Base-by-base conservation (phyloP, 37 sponge, comb jelly and placozoan species). In the Aphrocallistes beatrix region DNA sequence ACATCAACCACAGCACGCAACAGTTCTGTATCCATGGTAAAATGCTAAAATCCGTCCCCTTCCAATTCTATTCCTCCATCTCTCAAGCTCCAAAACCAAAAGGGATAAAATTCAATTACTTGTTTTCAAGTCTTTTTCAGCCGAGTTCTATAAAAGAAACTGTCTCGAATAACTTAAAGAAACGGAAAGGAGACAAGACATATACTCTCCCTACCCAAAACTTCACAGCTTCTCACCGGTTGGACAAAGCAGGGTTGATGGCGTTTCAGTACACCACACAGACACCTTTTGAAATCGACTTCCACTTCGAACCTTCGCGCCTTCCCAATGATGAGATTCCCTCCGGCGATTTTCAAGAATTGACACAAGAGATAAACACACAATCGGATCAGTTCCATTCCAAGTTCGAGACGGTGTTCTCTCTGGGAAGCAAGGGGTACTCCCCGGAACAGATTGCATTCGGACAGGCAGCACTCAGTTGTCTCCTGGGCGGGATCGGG, bases 401-500 rank as follows among this genome's bases (percentile, higher is more conserved):
- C 39, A 87, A 82, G 83, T 89, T 89, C 60, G 90, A 89, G 48
- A 25, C 37, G 36, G 88, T 39, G 16, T 89, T 89, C 48, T 45
- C 19, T 30, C 81, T 89, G 25, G 37, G 37, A 0, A 21, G 39
- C 36, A 87, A 95, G 92, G 93, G 93, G 6, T 99, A 91, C 51
- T 51, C 47, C 42, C 87, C 90, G 0, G 81, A 85, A 36, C 84
- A 94, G 81, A 49, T 99, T 0, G 38, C 50, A 1, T 97, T 95
- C 88, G 99, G 94, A 8, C 89, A 90, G 38, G 90, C 90, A 25
- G 93, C 92, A 16, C 92, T 99, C 85, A 99, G 99, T 48, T 95
- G 94, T 83, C 88, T 95, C 36, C 84, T 99, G 85, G 99, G 99
- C 49, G 96, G 99, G 25, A 94, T 99, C 37, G 94, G 97, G 6